Conservation (phyloP, 2,113 vertebrate genomes). For the Tragelaphus imberbis region DNA sequence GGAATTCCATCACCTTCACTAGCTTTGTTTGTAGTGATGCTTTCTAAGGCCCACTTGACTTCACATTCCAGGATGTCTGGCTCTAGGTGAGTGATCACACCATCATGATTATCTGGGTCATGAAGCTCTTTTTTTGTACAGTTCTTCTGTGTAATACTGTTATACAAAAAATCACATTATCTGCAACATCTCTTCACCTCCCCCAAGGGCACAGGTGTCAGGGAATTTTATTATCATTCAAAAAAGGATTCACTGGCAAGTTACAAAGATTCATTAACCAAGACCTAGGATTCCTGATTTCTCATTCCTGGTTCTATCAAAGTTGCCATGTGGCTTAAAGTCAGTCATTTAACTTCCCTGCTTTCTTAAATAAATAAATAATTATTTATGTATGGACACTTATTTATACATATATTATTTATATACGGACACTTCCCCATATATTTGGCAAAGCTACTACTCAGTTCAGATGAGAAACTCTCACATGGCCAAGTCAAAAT, state of each 20-base stretch:
- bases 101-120: too few relatives aligned
- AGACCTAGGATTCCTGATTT: background rate
- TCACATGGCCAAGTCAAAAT: background rate
- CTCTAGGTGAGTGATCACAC: too few relatives aligned
- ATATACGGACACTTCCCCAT: fast-evolving
- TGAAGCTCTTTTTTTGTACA: too few relatives aligned
- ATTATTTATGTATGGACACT: background rate
- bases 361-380: background rate
- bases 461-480: background rate
- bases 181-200: background rate
- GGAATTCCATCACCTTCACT: too few relatives aligned
- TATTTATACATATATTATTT: background rate
- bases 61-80: too few relatives aligned
- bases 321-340: background rate
- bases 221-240: background rate
- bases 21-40: too few relatives aligned
- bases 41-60: too few relatives aligned
- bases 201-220: background rate
- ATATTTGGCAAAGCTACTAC: background rate
- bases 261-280: background rate
- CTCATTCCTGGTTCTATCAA: background rate
- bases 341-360: background rate
- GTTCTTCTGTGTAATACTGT: too few relatives aligned
- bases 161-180: background rate
- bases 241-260: background rate